phyloP scores from a whole-genome alignment of 2,797 vertebrate species.

The Hydrophis major region DNA sequence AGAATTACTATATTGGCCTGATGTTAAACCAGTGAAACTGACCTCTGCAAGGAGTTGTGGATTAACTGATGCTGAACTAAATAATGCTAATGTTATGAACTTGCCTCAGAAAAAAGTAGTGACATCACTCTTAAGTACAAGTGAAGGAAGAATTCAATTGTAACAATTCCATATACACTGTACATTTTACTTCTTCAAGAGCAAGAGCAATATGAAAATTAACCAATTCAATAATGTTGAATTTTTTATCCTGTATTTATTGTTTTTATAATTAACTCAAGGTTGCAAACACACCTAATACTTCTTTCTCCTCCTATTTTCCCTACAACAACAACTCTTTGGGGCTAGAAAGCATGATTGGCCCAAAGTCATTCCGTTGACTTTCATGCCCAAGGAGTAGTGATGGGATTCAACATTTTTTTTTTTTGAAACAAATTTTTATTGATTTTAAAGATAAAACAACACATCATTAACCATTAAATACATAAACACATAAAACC shows the following conservation, averaged over 20 bases:
- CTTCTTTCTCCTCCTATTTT: too few species aligned
- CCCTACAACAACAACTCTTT: too few species aligned
- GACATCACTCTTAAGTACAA: not conserved
- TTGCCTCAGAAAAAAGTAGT: not conserved
- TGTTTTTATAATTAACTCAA: too few species aligned
- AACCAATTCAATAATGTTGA: not conserved
- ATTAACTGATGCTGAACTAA: not conserved
- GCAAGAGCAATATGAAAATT: not conserved
- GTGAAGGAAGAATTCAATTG: not conserved
- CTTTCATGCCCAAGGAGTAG: too few species aligned
- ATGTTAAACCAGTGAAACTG: not conserved
- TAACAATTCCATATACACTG: not conserved
- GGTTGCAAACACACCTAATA: too few species aligned
- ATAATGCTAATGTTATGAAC: not conserved
- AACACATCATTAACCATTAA: too few species aligned
- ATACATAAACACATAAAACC: too few species aligned
- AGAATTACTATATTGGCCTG: conserved; percentile 5
- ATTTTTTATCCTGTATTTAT: not conserved
- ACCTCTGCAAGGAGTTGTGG: not conserved
- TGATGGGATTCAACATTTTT: too few species aligned
- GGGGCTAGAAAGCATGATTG: too few species aligned
- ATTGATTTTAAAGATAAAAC: too few species aligned
- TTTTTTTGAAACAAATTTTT: too few species aligned
- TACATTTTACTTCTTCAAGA: not conserved
- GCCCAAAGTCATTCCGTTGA: too few species aligned